phyloP scores from a whole-genome alignment of 2,888 invertebrate species.

The Drosophila hamatofila region DNA sequence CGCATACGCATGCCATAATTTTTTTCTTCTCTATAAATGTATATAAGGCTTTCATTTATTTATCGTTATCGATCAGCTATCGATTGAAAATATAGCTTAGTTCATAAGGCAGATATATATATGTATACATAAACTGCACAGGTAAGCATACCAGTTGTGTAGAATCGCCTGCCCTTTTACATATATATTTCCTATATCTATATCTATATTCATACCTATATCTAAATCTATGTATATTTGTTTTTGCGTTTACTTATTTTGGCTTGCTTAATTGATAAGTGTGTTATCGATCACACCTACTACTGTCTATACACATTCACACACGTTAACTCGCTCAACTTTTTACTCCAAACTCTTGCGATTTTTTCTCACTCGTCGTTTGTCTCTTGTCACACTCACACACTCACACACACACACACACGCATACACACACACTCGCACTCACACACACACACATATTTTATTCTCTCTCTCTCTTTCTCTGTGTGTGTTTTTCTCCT shows the following conservation, averaged over 20 bases:
- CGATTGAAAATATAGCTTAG: slow-evolving; percentile 36
- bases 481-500: slow-evolving; percentile 21
- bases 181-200: neutral
- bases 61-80: slow-evolving; percentile 15
- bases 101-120: slow-evolving; percentile 39
- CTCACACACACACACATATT: slow-evolving; percentile 5
- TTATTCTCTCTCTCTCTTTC: slow-evolving; percentile 4
- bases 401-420: slow-evolving; percentile 11
- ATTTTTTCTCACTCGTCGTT: slow-evolving; percentile 35
- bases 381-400: slow-evolving; percentile 21
- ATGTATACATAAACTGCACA: slow-evolving; percentile 46
- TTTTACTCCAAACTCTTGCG: slow-evolving; percentile 17
- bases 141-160: slow-evolving; percentile 53
- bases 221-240: neutral
- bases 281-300: slow-evolving; percentile 18
- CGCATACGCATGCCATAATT: slow-evolving; percentile 66
- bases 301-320: neutral
- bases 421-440: slow-evolving; percentile 35
- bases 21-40: neutral
- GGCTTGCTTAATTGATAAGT: slow-evolving; percentile 40
- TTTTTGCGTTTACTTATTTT: slow-evolving; percentile 4
- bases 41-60: neutral
- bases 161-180: slow-evolving; percentile 33
- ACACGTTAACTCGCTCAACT: slow-evolving; percentile 13
- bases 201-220: neutral